Evolutionary conservation across 2,888 invertebrate genomes (phyloP).

Genomic region (Autographa pulchrina): DNA sequence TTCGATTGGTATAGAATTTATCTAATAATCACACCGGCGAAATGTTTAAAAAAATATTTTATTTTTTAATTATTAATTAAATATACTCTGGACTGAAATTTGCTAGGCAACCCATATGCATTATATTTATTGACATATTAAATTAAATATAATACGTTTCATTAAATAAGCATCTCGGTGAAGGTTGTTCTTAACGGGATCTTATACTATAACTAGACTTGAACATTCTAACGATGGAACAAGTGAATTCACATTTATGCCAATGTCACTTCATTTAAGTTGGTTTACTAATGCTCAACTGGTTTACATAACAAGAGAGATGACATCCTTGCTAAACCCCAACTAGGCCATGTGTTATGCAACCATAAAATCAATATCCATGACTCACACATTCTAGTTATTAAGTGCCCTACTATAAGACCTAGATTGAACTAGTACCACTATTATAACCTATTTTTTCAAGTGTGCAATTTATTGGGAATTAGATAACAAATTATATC

Average conservation of each 20-base stretch:
- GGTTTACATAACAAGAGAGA: constrained; percentile 56
- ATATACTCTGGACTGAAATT: no score
- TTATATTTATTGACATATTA: no score
- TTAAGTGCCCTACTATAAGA: constrained; percentile 28
- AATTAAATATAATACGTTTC: no score
- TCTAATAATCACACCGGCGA: no score
- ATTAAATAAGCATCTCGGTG: no score
- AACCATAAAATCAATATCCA: constrained; percentile 71
- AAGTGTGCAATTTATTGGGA: neutral
- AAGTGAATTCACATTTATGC: constrained; percentile 30
- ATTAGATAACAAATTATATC: neutral
- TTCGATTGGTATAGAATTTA: no score
- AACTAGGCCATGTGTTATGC: constrained; percentile 67
- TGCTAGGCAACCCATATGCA: no score
- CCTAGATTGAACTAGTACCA: constrained; percentile 24
- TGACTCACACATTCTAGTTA: constrained; percentile 40
- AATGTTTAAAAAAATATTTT: no score
- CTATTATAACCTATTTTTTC: neutral
- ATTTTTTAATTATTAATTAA: no score
- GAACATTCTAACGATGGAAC: constrained; percentile 5
- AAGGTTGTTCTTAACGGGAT: no score
- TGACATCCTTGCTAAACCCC: constrained; percentile 55
- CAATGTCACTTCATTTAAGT: constrained; percentile 50
- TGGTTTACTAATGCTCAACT: constrained; percentile 48
- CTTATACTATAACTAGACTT: constrained; percentile 10